A percentile compares a stretch with the other conserved stretches of the same genome.
phyloP scores from a whole-genome alignment of 2,797 vertebrate species.

The Gambelia wislizenii region DNA sequence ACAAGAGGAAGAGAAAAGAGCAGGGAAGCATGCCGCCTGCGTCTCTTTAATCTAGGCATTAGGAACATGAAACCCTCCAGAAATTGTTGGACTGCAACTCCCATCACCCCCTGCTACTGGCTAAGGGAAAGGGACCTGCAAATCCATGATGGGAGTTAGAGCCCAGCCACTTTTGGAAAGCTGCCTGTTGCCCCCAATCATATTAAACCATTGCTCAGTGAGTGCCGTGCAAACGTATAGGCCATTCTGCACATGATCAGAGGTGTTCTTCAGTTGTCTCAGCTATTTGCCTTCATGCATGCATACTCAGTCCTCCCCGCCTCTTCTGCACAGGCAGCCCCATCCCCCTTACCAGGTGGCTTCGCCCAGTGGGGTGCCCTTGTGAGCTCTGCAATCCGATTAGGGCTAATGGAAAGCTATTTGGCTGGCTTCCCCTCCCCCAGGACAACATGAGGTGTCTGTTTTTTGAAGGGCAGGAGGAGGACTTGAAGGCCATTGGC shows the following conservation, averaged over 20 bases:
- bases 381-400: not conserved
- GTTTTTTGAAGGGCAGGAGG: constrained; percentile 1
- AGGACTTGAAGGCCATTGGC: not conserved
- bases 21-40: not conserved
- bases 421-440: not conserved
- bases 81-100: no score
- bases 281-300: not conserved
- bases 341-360: not conserved
- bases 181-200: no score
- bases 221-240: no score
- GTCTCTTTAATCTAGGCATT: not conserved
- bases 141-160: no score
- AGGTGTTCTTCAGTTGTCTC: not conserved
- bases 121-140: no score
- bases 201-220: not conserved
- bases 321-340: fast-evolving
- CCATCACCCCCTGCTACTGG: no score
- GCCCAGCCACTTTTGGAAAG: no score
- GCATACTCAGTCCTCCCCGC: fast-evolving
- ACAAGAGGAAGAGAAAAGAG: no score
- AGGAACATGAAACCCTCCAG: no score
- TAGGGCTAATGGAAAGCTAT: constrained; percentile 3
- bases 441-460: no score
- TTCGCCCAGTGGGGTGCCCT: not conserved
- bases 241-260: not conserved